These are phyloP conservation scores for Caenorhabditis auriculariae DNA, from an alignment of 2,888 invertebrate genomes.

Conservation along the genomic window DNA sequence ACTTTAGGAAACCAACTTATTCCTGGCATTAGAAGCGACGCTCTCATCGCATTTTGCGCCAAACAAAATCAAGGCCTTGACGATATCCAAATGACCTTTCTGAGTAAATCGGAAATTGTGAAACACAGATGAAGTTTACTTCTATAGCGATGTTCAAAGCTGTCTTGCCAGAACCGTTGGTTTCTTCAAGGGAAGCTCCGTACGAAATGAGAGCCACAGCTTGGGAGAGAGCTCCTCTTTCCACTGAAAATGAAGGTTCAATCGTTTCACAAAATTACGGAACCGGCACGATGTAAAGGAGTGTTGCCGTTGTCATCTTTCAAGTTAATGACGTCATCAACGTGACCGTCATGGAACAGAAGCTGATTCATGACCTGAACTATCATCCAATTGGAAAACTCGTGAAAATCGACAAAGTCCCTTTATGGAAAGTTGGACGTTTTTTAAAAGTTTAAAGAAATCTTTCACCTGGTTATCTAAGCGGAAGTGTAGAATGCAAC, in stretches of 20 bases:
- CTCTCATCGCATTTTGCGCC: background rate
- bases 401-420: no score
- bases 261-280: background rate
- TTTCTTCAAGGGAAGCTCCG: conserved; percentile 14
- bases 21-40: no score
- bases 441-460: no score
- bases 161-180: conserved; percentile 11
- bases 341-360: no score
- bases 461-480: no score
- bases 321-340: no score
- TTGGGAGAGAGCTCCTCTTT: conserved; percentile 6
- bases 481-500: no score
- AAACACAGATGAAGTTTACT: background rate
- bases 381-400: no score
- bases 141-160: conserved; percentile 19
- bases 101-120: background rate
- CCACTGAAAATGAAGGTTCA: no score
- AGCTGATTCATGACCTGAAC: no score
- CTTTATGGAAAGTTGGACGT: no score
- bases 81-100: background rate
- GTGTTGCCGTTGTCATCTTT: background rate
- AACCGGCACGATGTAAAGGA: conserved; percentile 1
- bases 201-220: conserved; percentile 8
- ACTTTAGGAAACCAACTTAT: no score
- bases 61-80: background rate